Evolutionary conservation across 2,888 invertebrate species (phyloP).

Genomic region (Nomada ruficornis): DNA sequence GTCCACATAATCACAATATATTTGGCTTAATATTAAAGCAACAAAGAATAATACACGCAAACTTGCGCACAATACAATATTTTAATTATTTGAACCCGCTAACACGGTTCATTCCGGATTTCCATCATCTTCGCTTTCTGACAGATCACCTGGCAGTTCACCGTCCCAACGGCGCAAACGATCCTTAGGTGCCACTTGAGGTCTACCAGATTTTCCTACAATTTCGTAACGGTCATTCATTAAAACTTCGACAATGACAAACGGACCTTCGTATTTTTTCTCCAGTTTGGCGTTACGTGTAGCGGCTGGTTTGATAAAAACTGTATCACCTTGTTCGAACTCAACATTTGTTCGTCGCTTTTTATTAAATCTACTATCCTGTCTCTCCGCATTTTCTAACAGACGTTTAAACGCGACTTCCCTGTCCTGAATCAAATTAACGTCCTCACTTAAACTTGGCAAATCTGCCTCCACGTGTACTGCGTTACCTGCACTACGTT

Average conservation of each 20-base stretch:
- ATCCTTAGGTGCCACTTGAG: not conserved
- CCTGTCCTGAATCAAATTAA: not conserved
- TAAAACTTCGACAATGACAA: not conserved
- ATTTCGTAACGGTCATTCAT: not conserved
- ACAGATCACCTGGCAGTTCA: too few species aligned
- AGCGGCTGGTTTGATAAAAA: not conserved
- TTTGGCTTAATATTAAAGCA: too few species aligned
- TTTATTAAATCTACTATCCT: not conserved
- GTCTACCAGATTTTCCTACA: not conserved
- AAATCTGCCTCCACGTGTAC: not conserved
- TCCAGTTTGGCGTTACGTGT: not conserved
- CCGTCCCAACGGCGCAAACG: not conserved
- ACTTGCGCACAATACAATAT: too few species aligned
- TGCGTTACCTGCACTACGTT: not conserved
- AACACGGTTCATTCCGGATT: too few species aligned
- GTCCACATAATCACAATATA: too few species aligned
- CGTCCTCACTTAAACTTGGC: not conserved
- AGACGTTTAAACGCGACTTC: not conserved
- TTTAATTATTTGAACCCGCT: too few species aligned
- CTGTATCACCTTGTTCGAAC: not conserved
- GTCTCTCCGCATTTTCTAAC: not conserved
- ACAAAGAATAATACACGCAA: too few species aligned
- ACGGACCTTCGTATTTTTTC: not conserved
- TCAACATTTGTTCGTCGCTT: not conserved
- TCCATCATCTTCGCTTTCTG: too few species aligned